Conservation (phyloP, 1,140 invertebrate species). For the Eupristina koningsbergeri region DNA sequence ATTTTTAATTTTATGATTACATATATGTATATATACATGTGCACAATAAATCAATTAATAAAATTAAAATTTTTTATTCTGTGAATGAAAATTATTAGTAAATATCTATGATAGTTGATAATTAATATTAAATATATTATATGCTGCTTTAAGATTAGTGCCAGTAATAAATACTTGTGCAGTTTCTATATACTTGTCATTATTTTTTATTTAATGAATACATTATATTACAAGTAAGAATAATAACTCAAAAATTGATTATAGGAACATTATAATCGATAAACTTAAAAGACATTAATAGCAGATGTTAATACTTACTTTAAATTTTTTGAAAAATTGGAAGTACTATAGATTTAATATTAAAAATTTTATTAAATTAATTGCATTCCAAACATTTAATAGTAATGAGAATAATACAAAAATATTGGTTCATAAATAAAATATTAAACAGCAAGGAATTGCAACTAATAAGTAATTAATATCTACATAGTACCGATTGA, state of each 20-base stretch:
- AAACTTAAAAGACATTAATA: background rate
- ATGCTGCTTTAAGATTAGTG: background rate
- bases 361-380: background rate
- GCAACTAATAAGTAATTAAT: background rate
- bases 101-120: background rate
- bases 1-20: too few relatives aligned
- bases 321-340: background rate
- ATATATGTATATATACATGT: too few relatives aligned
- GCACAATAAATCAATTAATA: too few relatives aligned
- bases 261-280: background rate
- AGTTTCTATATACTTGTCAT: background rate
- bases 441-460: background rate
- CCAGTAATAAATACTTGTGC: background rate
- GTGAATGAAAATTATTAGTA: background rate
- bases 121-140: background rate
- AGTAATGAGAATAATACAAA: too few relatives aligned
- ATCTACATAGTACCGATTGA: background rate
- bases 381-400: background rate
- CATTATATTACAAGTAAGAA: background rate
- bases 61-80: too few relatives aligned
- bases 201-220: background rate
- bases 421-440: background rate
- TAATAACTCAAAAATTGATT: conserved; percentile 2
- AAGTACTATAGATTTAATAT: background rate
- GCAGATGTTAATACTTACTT: background rate